Conservation (phyloP, 2,888 invertebrate genomes). For the Drosophila neonasuta region DNA sequence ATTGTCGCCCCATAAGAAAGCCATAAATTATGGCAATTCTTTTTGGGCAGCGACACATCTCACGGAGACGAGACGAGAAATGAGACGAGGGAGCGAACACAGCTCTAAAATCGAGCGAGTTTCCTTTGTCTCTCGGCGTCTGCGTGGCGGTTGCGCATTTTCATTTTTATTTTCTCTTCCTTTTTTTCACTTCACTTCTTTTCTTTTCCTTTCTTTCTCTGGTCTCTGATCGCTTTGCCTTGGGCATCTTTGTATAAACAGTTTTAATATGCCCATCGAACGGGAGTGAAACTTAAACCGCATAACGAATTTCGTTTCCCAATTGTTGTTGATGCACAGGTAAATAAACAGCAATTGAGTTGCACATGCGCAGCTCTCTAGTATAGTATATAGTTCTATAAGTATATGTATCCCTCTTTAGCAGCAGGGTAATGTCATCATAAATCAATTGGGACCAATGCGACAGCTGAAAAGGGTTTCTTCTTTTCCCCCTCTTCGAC, state of each 20-base stretch:
- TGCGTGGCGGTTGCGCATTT: conserved; percentile 50
- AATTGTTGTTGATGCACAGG: conserved; percentile 25
- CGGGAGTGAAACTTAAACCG: conserved; percentile 77
- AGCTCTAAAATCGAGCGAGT: conserved; percentile 45
- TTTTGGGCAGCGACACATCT: conserved; percentile 70
- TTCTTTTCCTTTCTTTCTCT: conserved; percentile 8
- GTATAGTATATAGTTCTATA: conserved; percentile 1
- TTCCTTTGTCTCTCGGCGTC: conserved; percentile 49
- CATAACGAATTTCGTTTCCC: conserved; percentile 66
- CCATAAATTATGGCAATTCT: conserved; percentile 80
- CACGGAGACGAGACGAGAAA: conserved; percentile 16
- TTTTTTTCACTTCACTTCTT: conserved; percentile 3
- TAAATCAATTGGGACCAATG: conserved; percentile 75
- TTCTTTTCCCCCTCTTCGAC: conserved; percentile 9
- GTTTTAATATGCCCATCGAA: conserved; percentile 62
- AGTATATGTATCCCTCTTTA: background rate
- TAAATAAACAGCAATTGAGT: conserved; percentile 78
- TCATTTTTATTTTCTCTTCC: conserved; percentile 54
- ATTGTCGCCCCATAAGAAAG: conserved; percentile 74
- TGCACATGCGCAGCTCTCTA: conserved; percentile 62
- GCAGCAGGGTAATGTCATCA: conserved; percentile 43
- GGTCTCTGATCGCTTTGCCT: background rate
- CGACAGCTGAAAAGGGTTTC: conserved; percentile 80
- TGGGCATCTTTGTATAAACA: conserved; percentile 47
- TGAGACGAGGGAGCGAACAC: conserved; percentile 58